Conservation (phyloP, 2,113 vertebrate species). For the Eptesicus fuscus region DNA sequence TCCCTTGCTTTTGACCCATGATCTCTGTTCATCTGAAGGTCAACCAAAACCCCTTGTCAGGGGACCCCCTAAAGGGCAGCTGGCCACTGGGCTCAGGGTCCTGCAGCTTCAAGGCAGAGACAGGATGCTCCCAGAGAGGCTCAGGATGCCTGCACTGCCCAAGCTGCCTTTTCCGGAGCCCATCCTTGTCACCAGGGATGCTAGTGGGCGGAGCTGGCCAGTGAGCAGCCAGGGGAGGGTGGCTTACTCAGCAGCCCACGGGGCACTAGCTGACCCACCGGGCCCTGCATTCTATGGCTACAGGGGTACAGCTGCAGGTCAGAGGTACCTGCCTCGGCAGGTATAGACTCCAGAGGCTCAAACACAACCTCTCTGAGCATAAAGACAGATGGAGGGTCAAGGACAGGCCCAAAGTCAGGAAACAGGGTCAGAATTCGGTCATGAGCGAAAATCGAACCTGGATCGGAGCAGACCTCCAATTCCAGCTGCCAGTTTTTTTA, state of each 20-base stretch:
- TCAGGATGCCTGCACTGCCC: neutral
- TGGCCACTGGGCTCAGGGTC: neutral
- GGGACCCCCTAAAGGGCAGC: neutral
- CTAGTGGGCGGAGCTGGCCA: neutral
- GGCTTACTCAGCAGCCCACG: accelerated
- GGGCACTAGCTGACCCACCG: neutral
- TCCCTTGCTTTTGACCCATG: neutral
- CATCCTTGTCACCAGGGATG: neutral
- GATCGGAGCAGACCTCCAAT: neutral
- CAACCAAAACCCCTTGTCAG: neutral
- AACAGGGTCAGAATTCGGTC: neutral
- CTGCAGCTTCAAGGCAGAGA: neutral
- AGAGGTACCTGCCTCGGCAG: neutral
- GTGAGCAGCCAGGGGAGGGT: neutral
- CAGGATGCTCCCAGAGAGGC: neutral
- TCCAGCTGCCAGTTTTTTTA: neutral
- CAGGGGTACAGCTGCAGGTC: too few relatives aligned
- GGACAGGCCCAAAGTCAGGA: neutral
- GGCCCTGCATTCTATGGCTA: neutral
- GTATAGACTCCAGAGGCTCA: neutral
- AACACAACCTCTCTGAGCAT: neutral
- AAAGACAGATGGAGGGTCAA: neutral
- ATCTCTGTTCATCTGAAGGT: neutral
- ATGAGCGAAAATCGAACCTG: neutral
- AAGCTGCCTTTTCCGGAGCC: neutral